Base-by-base conservation (phyloP, 1,140 invertebrate genomes). In the Pissodes strobi region DNA sequence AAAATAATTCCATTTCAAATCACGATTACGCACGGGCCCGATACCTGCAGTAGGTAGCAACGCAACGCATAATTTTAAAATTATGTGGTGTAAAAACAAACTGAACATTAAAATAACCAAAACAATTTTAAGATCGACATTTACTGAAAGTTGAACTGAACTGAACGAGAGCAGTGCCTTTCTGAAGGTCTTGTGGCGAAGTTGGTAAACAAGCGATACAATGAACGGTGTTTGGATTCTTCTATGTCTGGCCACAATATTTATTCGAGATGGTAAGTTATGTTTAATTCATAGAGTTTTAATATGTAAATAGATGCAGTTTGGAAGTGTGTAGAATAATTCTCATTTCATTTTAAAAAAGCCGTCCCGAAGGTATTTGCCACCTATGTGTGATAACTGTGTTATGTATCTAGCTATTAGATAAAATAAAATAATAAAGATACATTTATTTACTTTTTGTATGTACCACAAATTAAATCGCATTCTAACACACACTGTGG, bases 1-100 rank as follows among this genome's bases (percentile, higher is more conserved):
- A 17, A 43, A 43, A 43, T 43, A 43, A 43, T n/a, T n/a, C n/a
- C n/a, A n/a, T n/a, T 13, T 43, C 2, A 43, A 43, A 17, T 43
- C 15, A 10, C 39, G 15, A 43, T 43, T 17, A 17, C 9, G 39
- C 39, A 43, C 39, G 8, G 10, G 17, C 39, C 39, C 9, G 15
- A 8, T 43, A 13, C 8, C 39, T 8, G 17, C 39, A 13, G 9
- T 15, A 17, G 8, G 17, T 15, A 13, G 9, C 39, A 17, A n/a
- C n/a, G n/a, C n/a, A 43, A 43, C 17, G 17, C 17, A 43, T n/a
- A 4, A 2, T 43, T 43, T 43, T 43, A 43, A 43, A 1, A 43
- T 13, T 13, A 43, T 43, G 39, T 17, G 10, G 17, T 9, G 17
- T 12, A 8, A 12, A 17, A 17, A 17, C 17, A 17, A 43, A 43